phyloP scores from a whole-genome alignment of 2,888 invertebrate species.

The Ormyrus pomaceus region DNA sequence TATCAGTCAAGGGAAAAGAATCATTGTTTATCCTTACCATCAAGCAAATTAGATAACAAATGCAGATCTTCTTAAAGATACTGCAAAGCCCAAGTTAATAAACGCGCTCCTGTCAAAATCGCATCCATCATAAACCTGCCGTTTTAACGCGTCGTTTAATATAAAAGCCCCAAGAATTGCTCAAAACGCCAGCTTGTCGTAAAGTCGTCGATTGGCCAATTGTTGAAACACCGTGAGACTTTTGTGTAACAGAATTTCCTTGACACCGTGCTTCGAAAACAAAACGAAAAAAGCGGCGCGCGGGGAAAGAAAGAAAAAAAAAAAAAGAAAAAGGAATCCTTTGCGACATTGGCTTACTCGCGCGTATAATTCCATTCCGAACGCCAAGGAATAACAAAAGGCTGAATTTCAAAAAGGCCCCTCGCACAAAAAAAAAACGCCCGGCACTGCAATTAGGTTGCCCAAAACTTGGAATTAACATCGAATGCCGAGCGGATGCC shows the following conservation, averaged over 20 bases:
- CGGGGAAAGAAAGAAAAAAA: slow-evolving; percentile 11
- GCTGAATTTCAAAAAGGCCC: slow-evolving; percentile 18
- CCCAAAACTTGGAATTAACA: slow-evolving; percentile 26
- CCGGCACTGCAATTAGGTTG: slow-evolving; percentile 37
- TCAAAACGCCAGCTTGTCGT: slow-evolving; percentile 23
- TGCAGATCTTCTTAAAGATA: too few relatives aligned
- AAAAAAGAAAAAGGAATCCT: slow-evolving; percentile 19
- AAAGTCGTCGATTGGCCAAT: slow-evolving; percentile 47
- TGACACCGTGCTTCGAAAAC: slow-evolving; percentile 41
- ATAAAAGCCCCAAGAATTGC: slow-evolving; percentile 26
- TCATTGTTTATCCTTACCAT: too few relatives aligned
- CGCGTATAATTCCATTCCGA: slow-evolving; percentile 20
- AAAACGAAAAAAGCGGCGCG: not conserved
- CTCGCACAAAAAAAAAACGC: not conserved
- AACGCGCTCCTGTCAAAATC: too few relatives aligned
- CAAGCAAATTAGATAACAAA: too few relatives aligned
- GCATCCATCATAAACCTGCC: too few relatives aligned
- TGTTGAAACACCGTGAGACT: slow-evolving; percentile 41
- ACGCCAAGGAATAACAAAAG: not conserved
- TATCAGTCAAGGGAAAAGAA: too few relatives aligned
- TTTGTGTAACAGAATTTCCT: slow-evolving; percentile 49
- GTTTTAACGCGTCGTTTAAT: slow-evolving; percentile 21
- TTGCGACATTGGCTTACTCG: slow-evolving; percentile 28
- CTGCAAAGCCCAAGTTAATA: too few relatives aligned
- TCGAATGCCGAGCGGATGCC: slow-evolving; percentile 11